Evolutionary conservation across 2,888 invertebrate genomes (phyloP), one percentile per base, ranked within the genome.

Genomic region (Prosopocoilus inquinatus): DNA sequence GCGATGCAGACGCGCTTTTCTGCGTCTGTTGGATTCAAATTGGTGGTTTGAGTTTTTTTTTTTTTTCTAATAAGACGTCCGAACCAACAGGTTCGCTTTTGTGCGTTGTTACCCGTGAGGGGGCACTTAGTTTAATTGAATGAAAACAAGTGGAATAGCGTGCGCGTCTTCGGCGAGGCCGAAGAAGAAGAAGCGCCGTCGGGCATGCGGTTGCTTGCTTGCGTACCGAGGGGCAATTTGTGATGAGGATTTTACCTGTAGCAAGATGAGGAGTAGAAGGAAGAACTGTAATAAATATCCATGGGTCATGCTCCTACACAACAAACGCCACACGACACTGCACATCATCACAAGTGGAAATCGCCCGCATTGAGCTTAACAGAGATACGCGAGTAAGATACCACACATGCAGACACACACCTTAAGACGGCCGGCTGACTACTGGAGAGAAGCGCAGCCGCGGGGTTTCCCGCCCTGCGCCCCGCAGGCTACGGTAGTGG

Each of bases 231-330:
- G 41, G 41, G 41, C 16, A 41, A 41, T 41, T 41, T 33, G n/a
- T 13, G 51, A 50, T 60, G 56, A 34, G 16, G 45, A 55, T 60
- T 28, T 72, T 75, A 79, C 79, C 78, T 79, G 78, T 58, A 79
- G 74, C 63, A 78, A 71, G 63, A 74, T 76, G 61, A 79, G 72
- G 61, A 79, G 74, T 64, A 79, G 69, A 58, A 78, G 70, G 68
- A 78, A 78, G 65, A 76, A 76, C 72, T 78, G 78, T 71, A 79
- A 72, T 69, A 78, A 78, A 74, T 78, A 79, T 78, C 78, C 79
- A 75, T 79, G 78, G 73, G 78, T 77, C 77, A 78, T 78, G 75
- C 77, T 78, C 75, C 77, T 78, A 76, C 77, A 76, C 74, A 78
- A 74, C 70, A 78, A 75, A 66, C 78, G 76, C 78, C 79, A 78